phyloP scores from a whole-genome alignment of 2,888 invertebrate species.

The Siphonodentalium dalli region DNA sequence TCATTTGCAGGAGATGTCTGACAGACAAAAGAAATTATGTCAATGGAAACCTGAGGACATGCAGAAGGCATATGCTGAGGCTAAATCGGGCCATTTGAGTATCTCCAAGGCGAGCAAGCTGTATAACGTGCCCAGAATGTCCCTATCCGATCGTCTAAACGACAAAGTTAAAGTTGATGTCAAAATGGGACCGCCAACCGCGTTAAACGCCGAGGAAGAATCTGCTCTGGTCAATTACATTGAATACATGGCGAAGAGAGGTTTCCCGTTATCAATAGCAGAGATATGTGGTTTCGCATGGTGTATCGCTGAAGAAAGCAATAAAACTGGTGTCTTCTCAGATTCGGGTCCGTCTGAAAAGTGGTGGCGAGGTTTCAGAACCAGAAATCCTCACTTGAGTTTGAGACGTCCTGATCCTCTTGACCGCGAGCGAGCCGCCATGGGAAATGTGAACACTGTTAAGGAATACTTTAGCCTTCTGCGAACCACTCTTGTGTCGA shows the following conservation, averaged over 20 bases:
- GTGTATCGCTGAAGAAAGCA: constrained; percentile 19
- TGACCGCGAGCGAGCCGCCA: constrained; percentile 12
- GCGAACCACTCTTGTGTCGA: constrained; percentile 11
- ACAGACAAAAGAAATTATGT: too few relatives aligned
- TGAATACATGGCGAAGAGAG: constrained; percentile 16
- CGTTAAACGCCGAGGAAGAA: constrained; percentile 1
- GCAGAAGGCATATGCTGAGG: too few relatives aligned
- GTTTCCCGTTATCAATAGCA: constrained; percentile 14
- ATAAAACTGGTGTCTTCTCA: constrained; percentile 1
- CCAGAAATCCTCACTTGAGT: constrained; percentile 8
- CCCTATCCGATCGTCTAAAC: constrained; percentile 6
- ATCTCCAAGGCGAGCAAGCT: neutral
- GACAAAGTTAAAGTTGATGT: constrained; percentile 1
- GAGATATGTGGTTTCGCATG: constrained; percentile 15
- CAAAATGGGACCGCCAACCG: constrained; percentile 5
- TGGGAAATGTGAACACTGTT: constrained; percentile 11
- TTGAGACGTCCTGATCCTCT: constrained; percentile 16
- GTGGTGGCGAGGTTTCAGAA: constrained; percentile 17
- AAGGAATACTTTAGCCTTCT: constrained; percentile 16
- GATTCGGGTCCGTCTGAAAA: constrained; percentile 12
- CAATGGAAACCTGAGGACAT: too few relatives aligned
- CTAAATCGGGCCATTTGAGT: too few relatives aligned
- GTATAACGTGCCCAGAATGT: constrained; percentile 9
- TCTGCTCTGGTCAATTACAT: constrained; percentile 5
- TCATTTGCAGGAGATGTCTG: too few relatives aligned